Evolutionary conservation across 2,888 invertebrate genomes (phyloP), one percentile per base, ranked within the genome.

Genomic region (Amphipoea lucens): DNA sequence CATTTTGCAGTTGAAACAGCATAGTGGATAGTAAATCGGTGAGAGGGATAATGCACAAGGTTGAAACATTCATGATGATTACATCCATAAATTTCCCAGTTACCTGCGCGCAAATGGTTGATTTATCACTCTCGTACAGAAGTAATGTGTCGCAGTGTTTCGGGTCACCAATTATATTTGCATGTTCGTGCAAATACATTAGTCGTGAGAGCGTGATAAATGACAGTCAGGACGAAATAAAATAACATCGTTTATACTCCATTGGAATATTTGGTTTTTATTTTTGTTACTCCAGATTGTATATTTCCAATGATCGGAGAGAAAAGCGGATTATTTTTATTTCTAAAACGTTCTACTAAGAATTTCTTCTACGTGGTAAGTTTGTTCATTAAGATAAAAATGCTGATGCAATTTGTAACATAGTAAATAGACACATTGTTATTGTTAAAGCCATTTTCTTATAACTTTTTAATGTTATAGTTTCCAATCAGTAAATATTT

Each of bases 61-160:
- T 89, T 94, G 90, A 92, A 94, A 93, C 91, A 93, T 93, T 93
- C 92, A 91, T 91, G 92, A 90, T 93, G 93, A 94, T 94, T 94
- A 93, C 92, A 88, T 86, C 88, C 93, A 94, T 94, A 95, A 95
- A 95, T 95, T 92, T 90, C 72, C 85, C 88, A 74, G 91, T 91
- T 91, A 93, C 92, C 92, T 91, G 92, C 90, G 89, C 89, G 91
- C 93, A 93, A 94, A 94, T 92, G 92, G 90, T 90, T 94, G 93
- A 94, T 93, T 94, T 94, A 94, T 91, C 83, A 86, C 89, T 85
- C 86, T 88, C 82, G 85, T 88, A 90, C 89, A 89, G 88, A 91
- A 89, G 89, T 90, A 90, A 92, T 91, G 87, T 90, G 91, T 90
- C 88, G 88, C 90, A 79, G 87, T 88, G 90, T 90, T 91, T 90